Conservation (phyloP, 2,113 vertebrate genomes). For the Ailuropoda melanoleuca region DNA sequence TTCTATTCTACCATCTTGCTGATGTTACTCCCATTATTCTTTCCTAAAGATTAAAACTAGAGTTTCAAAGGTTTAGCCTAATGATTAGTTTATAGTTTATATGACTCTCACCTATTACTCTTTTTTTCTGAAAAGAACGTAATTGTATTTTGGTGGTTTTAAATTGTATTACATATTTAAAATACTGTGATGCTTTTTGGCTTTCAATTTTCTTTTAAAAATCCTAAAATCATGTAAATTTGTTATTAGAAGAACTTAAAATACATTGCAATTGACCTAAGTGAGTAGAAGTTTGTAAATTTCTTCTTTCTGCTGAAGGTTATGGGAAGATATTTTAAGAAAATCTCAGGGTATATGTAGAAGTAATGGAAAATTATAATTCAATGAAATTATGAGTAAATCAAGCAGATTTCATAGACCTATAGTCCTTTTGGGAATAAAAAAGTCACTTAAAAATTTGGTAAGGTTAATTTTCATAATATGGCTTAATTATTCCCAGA, state of each 20-base stretch:
- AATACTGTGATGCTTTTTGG: background rate
- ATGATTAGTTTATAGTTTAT: background rate
- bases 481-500: background rate
- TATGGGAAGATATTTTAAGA: background rate
- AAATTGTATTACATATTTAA: background rate
- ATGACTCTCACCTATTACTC: background rate
- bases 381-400: background rate
- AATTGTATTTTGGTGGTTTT: background rate
- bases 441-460: background rate
- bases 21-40: background rate
- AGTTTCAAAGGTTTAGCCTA: conserved; percentile 43
- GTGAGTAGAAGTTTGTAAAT: background rate
- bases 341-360: background rate
- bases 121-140: background rate
- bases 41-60: conserved; percentile 6
- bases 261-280: background rate
- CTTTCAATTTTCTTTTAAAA: background rate
- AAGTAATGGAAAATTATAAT: background rate
- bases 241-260: background rate
- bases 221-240: background rate
- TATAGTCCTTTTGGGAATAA: background rate
- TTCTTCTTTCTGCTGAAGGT: background rate
- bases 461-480: background rate
- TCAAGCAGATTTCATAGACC: background rate
- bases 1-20: background rate